Evolutionary conservation across 2,113 vertebrate species (phyloP).

Genomic region (Shinisaurus crocodilurus): DNA sequence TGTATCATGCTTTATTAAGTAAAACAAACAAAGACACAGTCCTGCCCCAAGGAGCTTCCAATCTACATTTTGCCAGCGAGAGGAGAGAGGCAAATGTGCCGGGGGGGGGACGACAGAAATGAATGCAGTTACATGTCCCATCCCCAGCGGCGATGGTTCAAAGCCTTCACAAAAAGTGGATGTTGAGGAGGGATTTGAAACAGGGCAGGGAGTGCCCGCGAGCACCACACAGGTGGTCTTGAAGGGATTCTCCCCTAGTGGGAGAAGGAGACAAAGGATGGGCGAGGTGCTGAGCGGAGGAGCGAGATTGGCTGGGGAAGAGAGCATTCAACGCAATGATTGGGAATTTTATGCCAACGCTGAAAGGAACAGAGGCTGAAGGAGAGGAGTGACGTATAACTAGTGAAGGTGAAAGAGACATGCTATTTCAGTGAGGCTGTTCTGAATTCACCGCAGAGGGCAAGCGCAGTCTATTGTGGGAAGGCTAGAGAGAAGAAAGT

Average conservation of each 20-base stretch:
- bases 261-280: not conserved
- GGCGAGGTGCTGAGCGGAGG: not conserved
- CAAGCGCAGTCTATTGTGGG: not conserved
- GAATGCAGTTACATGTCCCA: not conserved
- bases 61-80: not conserved
- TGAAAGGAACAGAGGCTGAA: not conserved
- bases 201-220: not conserved
- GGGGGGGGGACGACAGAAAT: not conserved
- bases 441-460: not conserved
- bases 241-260: not conserved
- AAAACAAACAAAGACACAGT: not conserved
- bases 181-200: not conserved
- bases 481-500: not conserved
- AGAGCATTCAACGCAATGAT: no score
- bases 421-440: not conserved
- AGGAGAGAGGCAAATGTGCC: not conserved
- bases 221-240: no score
- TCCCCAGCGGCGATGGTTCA: no score
- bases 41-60: not conserved
- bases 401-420: not conserved
- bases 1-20: not conserved
- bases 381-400: not conserved
- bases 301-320: not conserved
- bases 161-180: not conserved
- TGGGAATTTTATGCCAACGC: not conserved